phyloP scores from a whole-genome alignment of 2,797 vertebrate species.

The Ctenochaetus hawaiiensis region DNA sequence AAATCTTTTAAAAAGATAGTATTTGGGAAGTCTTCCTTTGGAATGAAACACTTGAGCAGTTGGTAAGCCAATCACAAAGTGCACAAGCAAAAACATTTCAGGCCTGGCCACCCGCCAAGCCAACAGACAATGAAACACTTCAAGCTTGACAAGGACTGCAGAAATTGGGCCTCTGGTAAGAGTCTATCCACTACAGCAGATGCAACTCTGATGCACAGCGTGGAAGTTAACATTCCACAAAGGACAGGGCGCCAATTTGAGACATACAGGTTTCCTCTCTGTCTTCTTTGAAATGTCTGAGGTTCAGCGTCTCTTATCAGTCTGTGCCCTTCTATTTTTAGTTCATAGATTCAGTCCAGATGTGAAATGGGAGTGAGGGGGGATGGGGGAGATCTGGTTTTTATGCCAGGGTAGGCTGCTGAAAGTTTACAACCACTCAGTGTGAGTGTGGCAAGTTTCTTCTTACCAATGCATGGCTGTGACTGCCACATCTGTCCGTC shows the following conservation, averaged over 20 bases:
- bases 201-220: constrained; percentile 41
- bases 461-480: constrained; percentile 26
- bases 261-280: constrained; percentile 39
- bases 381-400: constrained; percentile 8
- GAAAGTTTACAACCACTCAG: constrained; percentile 41
- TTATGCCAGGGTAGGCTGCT: constrained; percentile 40
- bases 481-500: constrained; percentile 49
- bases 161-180: constrained; percentile 45
- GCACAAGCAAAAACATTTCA: constrained; percentile 65
- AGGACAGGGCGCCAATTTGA: constrained; percentile 23
- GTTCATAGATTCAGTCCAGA: constrained; percentile 73
- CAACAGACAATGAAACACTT: constrained; percentile 76
- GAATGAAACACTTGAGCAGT: constrained; percentile 73
- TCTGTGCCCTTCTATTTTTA: constrained; percentile 65
- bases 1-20: constrained; percentile 61
- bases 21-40: constrained; percentile 67
- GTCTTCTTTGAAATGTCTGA: constrained; percentile 33
- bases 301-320: constrained; percentile 58
- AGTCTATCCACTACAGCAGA: constrained; percentile 38
- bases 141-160: constrained; percentile 65
- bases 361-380: constrained; percentile 55
- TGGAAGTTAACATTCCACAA: constrained; percentile 58
- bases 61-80: constrained; percentile 61
- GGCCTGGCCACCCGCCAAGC: constrained; percentile 66
- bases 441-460: constrained; percentile 26